Conservation (phyloP, 2,113 vertebrate species). For the Ginglymostoma cirratum region DNA sequence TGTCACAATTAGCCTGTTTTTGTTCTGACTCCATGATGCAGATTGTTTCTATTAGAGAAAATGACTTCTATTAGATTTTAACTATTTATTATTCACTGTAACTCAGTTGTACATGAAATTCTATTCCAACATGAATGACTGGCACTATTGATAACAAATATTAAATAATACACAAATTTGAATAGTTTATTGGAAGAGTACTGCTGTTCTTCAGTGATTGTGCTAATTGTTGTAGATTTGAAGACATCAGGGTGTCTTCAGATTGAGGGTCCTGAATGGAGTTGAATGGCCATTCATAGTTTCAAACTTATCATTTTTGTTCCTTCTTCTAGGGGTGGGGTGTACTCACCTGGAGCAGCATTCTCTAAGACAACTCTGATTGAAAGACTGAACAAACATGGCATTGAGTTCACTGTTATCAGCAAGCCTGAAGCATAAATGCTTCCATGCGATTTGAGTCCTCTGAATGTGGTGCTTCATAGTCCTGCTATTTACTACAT, state of each 20-base stretch:
- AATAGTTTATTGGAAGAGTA: neutral
- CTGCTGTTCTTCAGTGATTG: neutral
- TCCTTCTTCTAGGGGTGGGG: slow-evolving; percentile 72
- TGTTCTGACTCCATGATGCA: neutral
- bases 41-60: neutral
- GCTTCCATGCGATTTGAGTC: neutral
- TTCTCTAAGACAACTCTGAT: slow-evolving; percentile 83
- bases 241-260: neutral
- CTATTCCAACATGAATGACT: neutral
- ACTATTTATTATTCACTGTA: neutral
- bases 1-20: neutral
- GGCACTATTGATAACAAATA: neutral
- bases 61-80: neutral
- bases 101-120: neutral
- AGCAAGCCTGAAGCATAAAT: slow-evolving; percentile 55
- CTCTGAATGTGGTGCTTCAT: neutral
- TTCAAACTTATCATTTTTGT: neutral
- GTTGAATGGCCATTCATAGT: neutral
- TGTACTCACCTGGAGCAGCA: slow-evolving; percentile 81
- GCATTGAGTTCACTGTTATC: slow-evolving; percentile 81
- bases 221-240: neutral
- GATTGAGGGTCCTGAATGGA: neutral
- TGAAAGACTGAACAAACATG: slow-evolving; percentile 76
- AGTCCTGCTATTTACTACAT: slow-evolving; percentile 19
- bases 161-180: neutral